Conservation (phyloP, 2,888 invertebrate genomes). For the Leucoma salicis region DNA sequence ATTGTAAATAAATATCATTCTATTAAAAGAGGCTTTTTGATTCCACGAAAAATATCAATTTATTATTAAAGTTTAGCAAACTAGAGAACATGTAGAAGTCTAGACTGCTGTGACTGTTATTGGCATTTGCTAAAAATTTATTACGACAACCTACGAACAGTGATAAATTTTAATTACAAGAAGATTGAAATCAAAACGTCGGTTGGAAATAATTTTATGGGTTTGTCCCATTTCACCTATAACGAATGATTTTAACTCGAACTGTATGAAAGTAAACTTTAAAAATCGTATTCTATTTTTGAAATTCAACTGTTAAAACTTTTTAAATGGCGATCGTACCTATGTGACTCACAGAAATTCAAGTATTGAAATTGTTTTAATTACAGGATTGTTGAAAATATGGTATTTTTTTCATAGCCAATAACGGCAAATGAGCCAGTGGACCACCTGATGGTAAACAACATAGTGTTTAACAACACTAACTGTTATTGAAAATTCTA, state of each 20-base stretch:
- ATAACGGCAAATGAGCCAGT: too few relatives aligned
- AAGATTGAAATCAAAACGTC: slow-evolving; percentile 56
- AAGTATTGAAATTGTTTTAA: slow-evolving; percentile 12
- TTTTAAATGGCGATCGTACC: slow-evolving; percentile 39
- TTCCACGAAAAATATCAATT: slow-evolving; percentile 15
- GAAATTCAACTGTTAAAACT: slow-evolving; percentile 47
- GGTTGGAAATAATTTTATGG: slow-evolving; percentile 58
- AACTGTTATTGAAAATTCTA: too few relatives aligned
- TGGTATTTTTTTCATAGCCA: too few relatives aligned
- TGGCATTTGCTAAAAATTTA: slow-evolving; percentile 34
- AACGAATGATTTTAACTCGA: slow-evolving; percentile 57
- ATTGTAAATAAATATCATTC: background rate
- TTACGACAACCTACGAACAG: slow-evolving; percentile 35
- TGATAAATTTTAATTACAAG: slow-evolving; percentile 55
- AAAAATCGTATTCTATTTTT: slow-evolving; percentile 59
- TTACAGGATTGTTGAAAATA: background rate
- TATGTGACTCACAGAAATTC: slow-evolving; percentile 15
- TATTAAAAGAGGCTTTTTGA: background rate
- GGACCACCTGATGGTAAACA: too few relatives aligned
- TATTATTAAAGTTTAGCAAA: slow-evolving; percentile 27
- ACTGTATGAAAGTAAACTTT: slow-evolving; percentile 65
- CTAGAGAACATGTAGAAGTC: slow-evolving; percentile 25
- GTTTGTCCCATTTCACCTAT: slow-evolving; percentile 48
- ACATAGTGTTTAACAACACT: too few relatives aligned
- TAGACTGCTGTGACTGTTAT: slow-evolving; percentile 30